These are phyloP conservation scores for Coranthus polyacanthus DNA, from an alignment of 2,797 vertebrate species.

Conservation along the genomic window DNA sequence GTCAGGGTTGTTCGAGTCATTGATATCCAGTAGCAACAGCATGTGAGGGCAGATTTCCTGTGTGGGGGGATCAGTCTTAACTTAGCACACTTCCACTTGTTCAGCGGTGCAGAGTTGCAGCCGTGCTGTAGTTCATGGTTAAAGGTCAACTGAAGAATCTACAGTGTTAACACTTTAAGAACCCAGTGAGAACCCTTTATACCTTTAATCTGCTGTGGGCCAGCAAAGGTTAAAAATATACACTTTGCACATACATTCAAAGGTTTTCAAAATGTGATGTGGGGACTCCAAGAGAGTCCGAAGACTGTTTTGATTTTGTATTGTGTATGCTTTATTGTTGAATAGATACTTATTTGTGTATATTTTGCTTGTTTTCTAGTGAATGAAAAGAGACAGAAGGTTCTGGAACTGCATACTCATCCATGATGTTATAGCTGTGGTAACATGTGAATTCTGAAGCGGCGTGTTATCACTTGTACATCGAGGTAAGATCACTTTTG, in stretches of 20 bases:
- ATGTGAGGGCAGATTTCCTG: conserved; percentile 56
- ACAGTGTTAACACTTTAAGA: conserved; percentile 18
- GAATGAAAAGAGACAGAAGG: conserved; percentile 36
- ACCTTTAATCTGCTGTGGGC: neutral
- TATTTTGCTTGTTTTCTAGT: conserved; percentile 24
- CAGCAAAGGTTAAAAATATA: neutral
- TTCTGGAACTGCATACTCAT: conserved; percentile 39
- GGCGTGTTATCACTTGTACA: conserved; percentile 39
- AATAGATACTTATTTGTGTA: neutral
- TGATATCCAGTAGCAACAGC: conserved; percentile 67
- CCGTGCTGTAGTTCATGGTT: conserved; percentile 2
- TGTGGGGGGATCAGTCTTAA: conserved; percentile 39
- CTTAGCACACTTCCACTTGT: conserved; percentile 37
- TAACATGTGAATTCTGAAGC: conserved; percentile 77
- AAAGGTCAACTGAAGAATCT: conserved; percentile 23
- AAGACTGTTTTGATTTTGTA: neutral
- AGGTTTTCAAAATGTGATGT: neutral
- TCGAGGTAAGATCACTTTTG: conserved; percentile 66
- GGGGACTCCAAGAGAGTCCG: neutral
- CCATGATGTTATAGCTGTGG: conserved; percentile 51
- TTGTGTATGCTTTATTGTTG: neutral
- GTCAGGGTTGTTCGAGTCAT: conserved; percentile 67
- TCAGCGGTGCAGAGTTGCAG: conserved; percentile 29
- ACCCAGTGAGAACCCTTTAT: conserved; percentile 10
- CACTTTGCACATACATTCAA: neutral